phyloP scores from a whole-genome alignment of 2,888 invertebrate genomes.

The Pachliopta kotzebuea region DNA sequence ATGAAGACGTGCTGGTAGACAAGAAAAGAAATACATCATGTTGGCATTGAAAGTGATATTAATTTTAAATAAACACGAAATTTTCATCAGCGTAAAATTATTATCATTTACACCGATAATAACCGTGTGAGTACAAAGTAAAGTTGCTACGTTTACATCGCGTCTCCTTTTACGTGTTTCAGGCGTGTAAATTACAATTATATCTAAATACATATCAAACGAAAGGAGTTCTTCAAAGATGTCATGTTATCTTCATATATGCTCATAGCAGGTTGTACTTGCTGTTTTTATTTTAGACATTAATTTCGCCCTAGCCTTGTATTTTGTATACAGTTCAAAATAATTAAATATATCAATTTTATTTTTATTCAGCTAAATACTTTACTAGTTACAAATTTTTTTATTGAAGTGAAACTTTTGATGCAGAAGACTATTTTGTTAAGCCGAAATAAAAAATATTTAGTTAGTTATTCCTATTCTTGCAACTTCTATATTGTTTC shows the following conservation, averaged over 20 bases:
- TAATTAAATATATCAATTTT: too few species aligned
- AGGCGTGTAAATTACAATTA: slow-evolving; percentile 24
- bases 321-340: too few species aligned
- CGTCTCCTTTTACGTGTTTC: slow-evolving; percentile 31
- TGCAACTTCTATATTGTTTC: too few species aligned
- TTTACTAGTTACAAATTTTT: too few species aligned
- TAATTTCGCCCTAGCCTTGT: too few species aligned
- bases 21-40: not conserved
- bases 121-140: slow-evolving; percentile 40
- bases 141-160: slow-evolving; percentile 42
- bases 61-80: not conserved
- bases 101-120: slow-evolving; percentile 32
- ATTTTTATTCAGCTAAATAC: too few species aligned
- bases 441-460: too few species aligned
- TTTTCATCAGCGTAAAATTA: slow-evolving; percentile 6
- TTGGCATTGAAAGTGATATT: not conserved
- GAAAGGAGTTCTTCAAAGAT: slow-evolving; percentile 12
- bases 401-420: too few species aligned
- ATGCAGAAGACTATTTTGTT: too few species aligned
- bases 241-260: slow-evolving; percentile 5
- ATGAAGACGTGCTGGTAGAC: too few species aligned
- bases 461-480: too few species aligned
- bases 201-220: slow-evolving; percentile 25
- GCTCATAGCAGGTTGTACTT: not conserved
- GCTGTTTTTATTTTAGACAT: not conserved